These are phyloP conservation scores for Harpagoxenus sublaevis DNA, from an alignment of 2,888 invertebrate genomes.

Conservation along the genomic window DNA sequence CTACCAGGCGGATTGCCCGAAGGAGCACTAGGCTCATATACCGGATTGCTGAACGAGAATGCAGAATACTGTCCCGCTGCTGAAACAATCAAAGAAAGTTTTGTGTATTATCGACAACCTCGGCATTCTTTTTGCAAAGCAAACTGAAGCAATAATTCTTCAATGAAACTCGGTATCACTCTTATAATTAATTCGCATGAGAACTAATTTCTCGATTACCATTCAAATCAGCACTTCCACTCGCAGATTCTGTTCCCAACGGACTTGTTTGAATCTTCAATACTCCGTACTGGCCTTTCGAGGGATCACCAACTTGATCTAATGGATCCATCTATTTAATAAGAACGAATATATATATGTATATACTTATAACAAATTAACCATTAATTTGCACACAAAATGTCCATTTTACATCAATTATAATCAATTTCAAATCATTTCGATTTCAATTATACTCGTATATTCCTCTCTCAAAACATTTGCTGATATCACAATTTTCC, in stretches of 20 bases:
- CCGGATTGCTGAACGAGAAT: constrained; percentile 94
- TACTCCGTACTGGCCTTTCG: constrained; percentile 91
- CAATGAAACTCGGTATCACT: not conserved
- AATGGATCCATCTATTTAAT: constrained; percentile 88
- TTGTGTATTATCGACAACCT: not conserved
- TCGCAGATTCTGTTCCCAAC: constrained; percentile 80
- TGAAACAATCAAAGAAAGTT: constrained; percentile 50
- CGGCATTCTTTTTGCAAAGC: not conserved
- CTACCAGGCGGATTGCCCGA: constrained; percentile 86
- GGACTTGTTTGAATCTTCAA: constrained; percentile 92
- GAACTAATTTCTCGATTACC: constrained; percentile 68
- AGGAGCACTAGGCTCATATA: constrained; percentile 92
- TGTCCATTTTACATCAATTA: not conserved
- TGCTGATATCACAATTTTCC: too few species aligned
- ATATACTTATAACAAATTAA: not conserved
- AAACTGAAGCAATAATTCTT: not conserved
- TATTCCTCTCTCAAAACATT: not conserved
- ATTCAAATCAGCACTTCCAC: constrained; percentile 78
- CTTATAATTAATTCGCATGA: not conserved
- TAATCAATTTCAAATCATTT: constrained; percentile 1
- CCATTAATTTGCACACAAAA: not conserved
- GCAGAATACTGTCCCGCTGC: constrained; percentile 88
- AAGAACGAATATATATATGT: not conserved
- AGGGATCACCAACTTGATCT: constrained; percentile 86
- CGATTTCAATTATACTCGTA: not conserved